phyloP scores from a whole-genome alignment of 2,888 invertebrate genomes.

The Leptogaster cylindrica region DNA sequence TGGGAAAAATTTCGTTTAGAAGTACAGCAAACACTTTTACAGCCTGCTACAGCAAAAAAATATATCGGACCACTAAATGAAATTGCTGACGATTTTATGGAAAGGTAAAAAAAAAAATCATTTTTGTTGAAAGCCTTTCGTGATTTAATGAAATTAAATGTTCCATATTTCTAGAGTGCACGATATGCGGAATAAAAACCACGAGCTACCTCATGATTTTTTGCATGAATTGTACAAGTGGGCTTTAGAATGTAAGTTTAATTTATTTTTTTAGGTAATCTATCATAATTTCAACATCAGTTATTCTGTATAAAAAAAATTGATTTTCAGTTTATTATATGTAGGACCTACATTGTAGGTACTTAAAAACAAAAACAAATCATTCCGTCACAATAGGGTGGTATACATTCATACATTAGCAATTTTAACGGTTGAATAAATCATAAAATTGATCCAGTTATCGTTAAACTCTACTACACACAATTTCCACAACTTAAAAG shows the following conservation, averaged over 20 bases:
- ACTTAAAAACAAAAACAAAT: neutral
- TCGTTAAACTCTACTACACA: too few species aligned
- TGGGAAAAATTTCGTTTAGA: conserved; percentile 86
- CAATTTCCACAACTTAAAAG: too few species aligned
- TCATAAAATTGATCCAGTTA: too few species aligned
- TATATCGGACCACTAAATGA: conserved; percentile 76
- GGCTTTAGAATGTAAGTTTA: conserved; percentile 86
- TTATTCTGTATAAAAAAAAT: too few species aligned
- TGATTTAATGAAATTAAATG: conserved; percentile 15
- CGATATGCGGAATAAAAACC: conserved; percentile 66
- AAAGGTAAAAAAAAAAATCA: too few species aligned
- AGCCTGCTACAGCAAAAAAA: conserved; percentile 78
- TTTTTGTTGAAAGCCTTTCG: conserved; percentile 7
- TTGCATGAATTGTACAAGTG: conserved; percentile 89
- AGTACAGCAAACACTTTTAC: conserved; percentile 82
- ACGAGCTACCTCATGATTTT: conserved; percentile 80
- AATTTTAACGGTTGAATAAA: too few species aligned
- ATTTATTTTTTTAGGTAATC: too few species aligned
- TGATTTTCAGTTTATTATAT: too few species aligned
- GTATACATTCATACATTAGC: neutral
- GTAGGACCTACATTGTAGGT: neutral
- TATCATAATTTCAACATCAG: too few species aligned
- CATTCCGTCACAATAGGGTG: neutral
- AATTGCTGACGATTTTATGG: conserved; percentile 78
- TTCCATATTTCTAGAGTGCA: conserved; percentile 66